Evolutionary conservation across 2,113 vertebrate species (phyloP).

Genomic region (Otus sunia): DNA sequence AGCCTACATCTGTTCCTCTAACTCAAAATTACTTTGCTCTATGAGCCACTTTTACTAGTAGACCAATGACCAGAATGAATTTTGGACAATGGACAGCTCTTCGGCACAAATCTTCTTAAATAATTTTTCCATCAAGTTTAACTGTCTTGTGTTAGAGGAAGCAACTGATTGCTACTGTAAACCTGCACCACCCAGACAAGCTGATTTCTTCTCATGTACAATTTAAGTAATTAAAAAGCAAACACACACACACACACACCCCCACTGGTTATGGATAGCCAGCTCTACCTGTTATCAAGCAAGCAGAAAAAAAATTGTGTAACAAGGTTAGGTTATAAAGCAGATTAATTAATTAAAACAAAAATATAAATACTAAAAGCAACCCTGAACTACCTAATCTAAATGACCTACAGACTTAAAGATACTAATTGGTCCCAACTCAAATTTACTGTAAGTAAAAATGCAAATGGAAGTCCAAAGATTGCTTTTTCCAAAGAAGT

Average conservation of each 20-base stretch:
- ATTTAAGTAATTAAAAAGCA: not conserved
- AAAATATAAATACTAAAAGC: not conserved
- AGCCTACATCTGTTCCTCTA: conserved; percentile 28
- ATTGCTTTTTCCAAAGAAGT: not conserved
- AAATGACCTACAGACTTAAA: not conserved
- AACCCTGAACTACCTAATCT: not conserved
- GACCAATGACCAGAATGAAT: conserved; percentile 30
- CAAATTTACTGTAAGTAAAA: not conserved
- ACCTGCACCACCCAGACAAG: not conserved
- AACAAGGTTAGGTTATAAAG: not conserved
- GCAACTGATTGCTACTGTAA: conserved; percentile 40
- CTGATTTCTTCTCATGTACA: not conserved
- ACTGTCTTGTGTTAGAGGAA: conserved; percentile 40
- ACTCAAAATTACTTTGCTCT: conserved; percentile 39
- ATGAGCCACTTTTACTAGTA: conserved; percentile 33
- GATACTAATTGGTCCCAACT: not conserved
- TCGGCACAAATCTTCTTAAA: conserved; percentile 41
- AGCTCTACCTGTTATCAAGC: not conserved
- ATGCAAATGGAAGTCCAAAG: not conserved
- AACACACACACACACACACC: not conserved
- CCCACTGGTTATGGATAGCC: not conserved
- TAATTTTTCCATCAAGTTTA: not conserved
- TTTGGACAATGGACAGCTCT: conserved; percentile 44
- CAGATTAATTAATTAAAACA: not conserved
- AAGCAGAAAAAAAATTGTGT: not conserved